Percentiles rank a stretch among this genome's conserved stretches.
These are phyloP conservation scores for Drosophila subobscura DNA, from an alignment of 1,140 invertebrate species.

Conservation along the genomic window DNA sequence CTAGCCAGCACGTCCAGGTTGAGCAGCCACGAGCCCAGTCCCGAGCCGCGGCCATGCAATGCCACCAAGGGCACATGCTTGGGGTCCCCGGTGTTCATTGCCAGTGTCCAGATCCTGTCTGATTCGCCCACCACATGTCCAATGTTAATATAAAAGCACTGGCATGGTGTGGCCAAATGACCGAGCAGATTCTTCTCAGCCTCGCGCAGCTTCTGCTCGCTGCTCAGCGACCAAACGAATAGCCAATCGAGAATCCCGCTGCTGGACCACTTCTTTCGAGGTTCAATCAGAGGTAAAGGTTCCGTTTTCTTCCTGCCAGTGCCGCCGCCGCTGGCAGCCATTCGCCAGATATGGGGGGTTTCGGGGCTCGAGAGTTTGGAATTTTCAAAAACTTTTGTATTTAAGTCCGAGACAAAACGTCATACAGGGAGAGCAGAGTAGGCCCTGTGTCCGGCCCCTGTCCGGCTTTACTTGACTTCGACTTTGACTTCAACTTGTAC, in stretches of 20 bases:
- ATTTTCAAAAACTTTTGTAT: slow-evolving; percentile 50
- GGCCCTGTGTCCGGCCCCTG: slow-evolving; percentile 8
- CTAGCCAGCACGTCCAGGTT: slow-evolving; percentile 90
- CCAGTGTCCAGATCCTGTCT: slow-evolving; percentile 91
- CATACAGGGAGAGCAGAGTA: slow-evolving; percentile 12
- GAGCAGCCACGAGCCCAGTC: slow-evolving; percentile 91
- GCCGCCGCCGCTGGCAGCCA: slow-evolving; percentile 1
- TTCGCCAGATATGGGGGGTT: not conserved
- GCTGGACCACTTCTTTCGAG: not conserved
- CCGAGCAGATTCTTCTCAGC: slow-evolving; percentile 6
- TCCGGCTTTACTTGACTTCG: slow-evolving; percentile 58
- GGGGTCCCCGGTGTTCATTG: slow-evolving; percentile 85
- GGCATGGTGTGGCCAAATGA: slow-evolving; percentile 84
- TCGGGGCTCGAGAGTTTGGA: slow-evolving; percentile 3
- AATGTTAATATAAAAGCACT: slow-evolving; percentile 88
- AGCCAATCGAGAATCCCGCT: slow-evolving; percentile 8
- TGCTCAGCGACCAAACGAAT: slow-evolving; percentile 18
- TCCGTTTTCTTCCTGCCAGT: slow-evolving; percentile 1
- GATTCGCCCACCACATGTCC: slow-evolving; percentile 87
- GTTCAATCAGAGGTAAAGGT: slow-evolving; percentile 3
- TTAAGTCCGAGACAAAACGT: slow-evolving; percentile 54
- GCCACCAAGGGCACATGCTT: slow-evolving; percentile 89
- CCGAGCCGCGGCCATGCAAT: slow-evolving; percentile 93
- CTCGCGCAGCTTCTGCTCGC: slow-evolving; percentile 9
- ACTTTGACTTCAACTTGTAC: too few species aligned